phyloP scores from a whole-genome alignment of 2,797 vertebrate species.

The Pseudomugil tenellus region DNA sequence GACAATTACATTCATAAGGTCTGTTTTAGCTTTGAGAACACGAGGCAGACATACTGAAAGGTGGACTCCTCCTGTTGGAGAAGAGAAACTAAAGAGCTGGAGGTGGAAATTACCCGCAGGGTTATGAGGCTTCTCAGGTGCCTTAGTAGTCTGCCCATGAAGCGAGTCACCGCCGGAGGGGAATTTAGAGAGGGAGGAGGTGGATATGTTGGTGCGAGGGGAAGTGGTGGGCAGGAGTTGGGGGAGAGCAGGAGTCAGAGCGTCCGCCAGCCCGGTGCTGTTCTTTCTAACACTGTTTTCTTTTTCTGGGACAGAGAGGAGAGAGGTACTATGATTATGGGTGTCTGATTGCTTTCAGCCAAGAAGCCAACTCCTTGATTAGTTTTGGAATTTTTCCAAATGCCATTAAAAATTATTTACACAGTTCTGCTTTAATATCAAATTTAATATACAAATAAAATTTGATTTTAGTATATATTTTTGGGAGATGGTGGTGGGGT shows the following conservation, averaged over 20 bases:
- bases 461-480: too few species aligned
- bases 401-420: background rate
- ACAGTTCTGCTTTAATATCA: background rate
- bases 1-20: constrained; percentile 2
- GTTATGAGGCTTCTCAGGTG: constrained; percentile 66
- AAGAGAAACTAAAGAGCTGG: constrained; percentile 10
- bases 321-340: constrained; percentile 58
- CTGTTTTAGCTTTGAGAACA: background rate
- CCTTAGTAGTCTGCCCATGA: constrained; percentile 60
- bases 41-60: background rate
- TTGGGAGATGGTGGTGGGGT: background rate
- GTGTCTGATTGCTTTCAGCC: constrained; percentile 25
- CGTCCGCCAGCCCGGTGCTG: constrained; percentile 47
- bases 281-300: constrained; percentile 70
- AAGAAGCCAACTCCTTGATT: background rate
- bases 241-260: constrained; percentile 46
- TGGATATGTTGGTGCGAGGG: constrained; percentile 47
- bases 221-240: constrained; percentile 62
- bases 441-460: too few species aligned
- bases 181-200: constrained; percentile 57
- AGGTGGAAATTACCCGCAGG: constrained; percentile 74
- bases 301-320: constrained; percentile 68
- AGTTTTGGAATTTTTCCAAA: background rate
- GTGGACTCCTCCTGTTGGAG: background rate
- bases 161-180: constrained; percentile 33